phyloP scores from a whole-genome alignment of 1,140 invertebrate species.

The Acromyrmex charruanus region DNA sequence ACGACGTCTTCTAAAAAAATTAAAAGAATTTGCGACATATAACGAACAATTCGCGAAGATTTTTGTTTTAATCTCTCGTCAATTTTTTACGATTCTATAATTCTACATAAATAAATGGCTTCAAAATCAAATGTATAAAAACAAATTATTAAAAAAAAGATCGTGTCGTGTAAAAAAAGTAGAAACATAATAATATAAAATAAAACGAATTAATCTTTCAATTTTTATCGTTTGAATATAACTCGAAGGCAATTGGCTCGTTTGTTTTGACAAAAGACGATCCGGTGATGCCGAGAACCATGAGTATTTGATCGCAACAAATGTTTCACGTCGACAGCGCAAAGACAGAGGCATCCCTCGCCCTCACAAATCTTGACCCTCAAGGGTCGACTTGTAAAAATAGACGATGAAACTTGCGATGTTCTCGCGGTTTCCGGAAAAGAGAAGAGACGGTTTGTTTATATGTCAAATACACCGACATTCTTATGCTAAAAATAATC shows the following conservation, averaged over 20 bases:
- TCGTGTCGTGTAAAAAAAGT: neutral
- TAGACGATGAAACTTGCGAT: slow-evolving; percentile 31
- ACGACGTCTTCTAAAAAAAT: slow-evolving; percentile 20
- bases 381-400: slow-evolving; percentile 54
- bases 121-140: neutral
- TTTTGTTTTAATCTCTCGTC: neutral
- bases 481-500: neutral
- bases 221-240: slow-evolving; percentile 25
- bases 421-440: slow-evolving; percentile 41
- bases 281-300: neutral
- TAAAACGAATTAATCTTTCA: neutral
- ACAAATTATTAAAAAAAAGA: neutral
- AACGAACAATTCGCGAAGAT: no score
- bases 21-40: neutral
- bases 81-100: neutral
- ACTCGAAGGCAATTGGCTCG: slow-evolving; percentile 19
- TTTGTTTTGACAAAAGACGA: slow-evolving; percentile 52
- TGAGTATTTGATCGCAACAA: slow-evolving; percentile 43
- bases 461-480: neutral
- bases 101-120: neutral
- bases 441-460: slow-evolving; percentile 32
- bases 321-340: slow-evolving; percentile 50
- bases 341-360: slow-evolving; percentile 24
- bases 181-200: neutral
- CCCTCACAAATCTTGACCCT: slow-evolving; percentile 54